Evolutionary conservation across 2,797 vertebrate species (phyloP), one percentile per base, ranked within the genome.

Genomic region (Hemibagrus guttatus): DNA sequence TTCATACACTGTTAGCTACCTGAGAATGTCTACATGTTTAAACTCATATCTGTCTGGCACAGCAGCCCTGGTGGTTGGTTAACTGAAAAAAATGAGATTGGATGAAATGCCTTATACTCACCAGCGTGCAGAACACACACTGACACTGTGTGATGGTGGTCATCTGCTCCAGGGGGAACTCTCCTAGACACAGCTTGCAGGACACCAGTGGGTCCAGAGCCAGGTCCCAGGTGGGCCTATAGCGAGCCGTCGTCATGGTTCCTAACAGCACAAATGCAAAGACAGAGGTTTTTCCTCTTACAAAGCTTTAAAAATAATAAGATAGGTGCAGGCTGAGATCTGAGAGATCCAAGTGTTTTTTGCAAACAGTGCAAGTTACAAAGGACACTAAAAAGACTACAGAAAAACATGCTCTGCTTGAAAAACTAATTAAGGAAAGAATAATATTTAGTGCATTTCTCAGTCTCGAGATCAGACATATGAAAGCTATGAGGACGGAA

Each of bases 41-140:
- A 39, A 16, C 35, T 14, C 56, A 7, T 61, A 4, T 6, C 31
- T 0, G 31, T 5, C 31, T 23, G 21, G 76, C 31, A 59, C 31
- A 42, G 21, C 13, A 42, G 21, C 21, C 21, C 3, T 61, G 58
- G 6, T 42, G 56, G 35, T 82, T 56, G 31, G 13, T 54, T 63
- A 26, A 46, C 58, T 66, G 46, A 9, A 11, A 84, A 6, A 42
- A 42, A 56, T 9, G 56, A 42, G n/a, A 31, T 71, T 4, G 46
- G 14, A 46, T 72, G 21, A n/a, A 68, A 39, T n/a, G 46, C 83
- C 68, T 84, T 13, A 2, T 59, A 85, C 98, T 95, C 89, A 99
- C 98, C 97, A 99, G 94, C 80, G 98, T 98, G 91, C 98, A 99
- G 96, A 99, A 99, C 94, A 99, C 96, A 94, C 98, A 99, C 93